Percentiles rank a stretch among this genome's conserved stretches.
Conservation (phyloP, 37 sponge, comb jelly and placozoan genomes). For the Beroe forskalii region DNA sequence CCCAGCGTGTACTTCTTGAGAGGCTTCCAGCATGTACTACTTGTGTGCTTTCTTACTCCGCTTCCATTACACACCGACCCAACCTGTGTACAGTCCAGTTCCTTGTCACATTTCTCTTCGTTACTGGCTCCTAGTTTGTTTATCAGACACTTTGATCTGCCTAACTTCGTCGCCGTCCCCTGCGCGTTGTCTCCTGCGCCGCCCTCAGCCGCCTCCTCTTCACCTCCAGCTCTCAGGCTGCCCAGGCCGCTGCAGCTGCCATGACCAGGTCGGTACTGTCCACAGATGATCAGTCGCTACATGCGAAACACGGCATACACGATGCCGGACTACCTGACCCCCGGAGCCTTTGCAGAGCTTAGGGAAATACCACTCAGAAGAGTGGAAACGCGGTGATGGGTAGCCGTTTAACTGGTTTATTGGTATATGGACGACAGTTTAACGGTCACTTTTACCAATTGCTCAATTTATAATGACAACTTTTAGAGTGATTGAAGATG, state of each 20-base stretch:
- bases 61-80: too few relatives aligned
- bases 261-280: background rate
- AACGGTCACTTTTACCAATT: too few relatives aligned
- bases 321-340: conserved; percentile 59
- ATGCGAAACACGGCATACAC: background rate
- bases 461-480: too few relatives aligned
- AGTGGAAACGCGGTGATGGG: background rate
- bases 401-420: background rate
- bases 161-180: too few relatives aligned
- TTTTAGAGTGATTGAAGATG: too few relatives aligned
- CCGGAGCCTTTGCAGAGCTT: conserved; percentile 10
- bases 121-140: background rate
- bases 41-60: too few relatives aligned
- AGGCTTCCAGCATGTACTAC: too few relatives aligned
- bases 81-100: background rate
- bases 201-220: background rate
- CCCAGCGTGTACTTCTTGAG: too few relatives aligned
- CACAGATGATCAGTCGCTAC: background rate
- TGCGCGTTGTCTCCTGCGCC: background rate
- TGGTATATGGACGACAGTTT: too few relatives aligned
- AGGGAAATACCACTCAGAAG: background rate
- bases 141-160: background rate
- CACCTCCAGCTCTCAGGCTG: background rate
- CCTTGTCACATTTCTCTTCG: background rate
- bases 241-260: background rate